Percentiles rank a stretch among this genome's conserved stretches.
phyloP scores from a whole-genome alignment of 2,888 invertebrate species.

The Cephus spinipes region DNA sequence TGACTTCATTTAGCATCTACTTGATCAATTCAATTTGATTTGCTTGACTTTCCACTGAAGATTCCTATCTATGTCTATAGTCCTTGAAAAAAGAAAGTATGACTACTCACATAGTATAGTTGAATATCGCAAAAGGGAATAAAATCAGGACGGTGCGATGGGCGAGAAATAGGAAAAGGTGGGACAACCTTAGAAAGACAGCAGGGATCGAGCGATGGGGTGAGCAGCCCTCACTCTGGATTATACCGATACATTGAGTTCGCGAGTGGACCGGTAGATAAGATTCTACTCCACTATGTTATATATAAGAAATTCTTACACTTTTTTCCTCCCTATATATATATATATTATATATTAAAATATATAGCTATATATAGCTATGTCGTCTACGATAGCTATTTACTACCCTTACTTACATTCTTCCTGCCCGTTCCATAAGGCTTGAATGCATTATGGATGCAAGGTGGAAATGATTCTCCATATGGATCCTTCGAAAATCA shows the following conservation, averaged over 20 bases:
- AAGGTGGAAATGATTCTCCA: not conserved
- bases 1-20: not conserved
- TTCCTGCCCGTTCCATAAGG: not conserved
- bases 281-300: not conserved
- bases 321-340: not conserved
- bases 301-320: not conserved
- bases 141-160: not conserved
- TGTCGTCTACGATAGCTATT: not conserved
- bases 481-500: not conserved
- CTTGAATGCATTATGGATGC: not conserved
- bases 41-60: not conserved
- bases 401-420: not conserved
- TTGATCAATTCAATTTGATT: not conserved
- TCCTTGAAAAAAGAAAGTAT: not conserved
- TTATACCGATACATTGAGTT: slow-evolving; percentile 24
- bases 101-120: not conserved
- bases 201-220: not conserved
- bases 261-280: slow-evolving; percentile 21
- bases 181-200: not conserved
- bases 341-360: not conserved
- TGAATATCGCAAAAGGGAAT: not conserved
- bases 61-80: not conserved
- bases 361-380: not conserved
- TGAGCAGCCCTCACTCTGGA: slow-evolving; percentile 3
- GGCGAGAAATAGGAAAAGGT: not conserved